Evolutionary conservation across 1,140 invertebrate genomes (phyloP).

Genomic region (Chrysopa pallens): DNA sequence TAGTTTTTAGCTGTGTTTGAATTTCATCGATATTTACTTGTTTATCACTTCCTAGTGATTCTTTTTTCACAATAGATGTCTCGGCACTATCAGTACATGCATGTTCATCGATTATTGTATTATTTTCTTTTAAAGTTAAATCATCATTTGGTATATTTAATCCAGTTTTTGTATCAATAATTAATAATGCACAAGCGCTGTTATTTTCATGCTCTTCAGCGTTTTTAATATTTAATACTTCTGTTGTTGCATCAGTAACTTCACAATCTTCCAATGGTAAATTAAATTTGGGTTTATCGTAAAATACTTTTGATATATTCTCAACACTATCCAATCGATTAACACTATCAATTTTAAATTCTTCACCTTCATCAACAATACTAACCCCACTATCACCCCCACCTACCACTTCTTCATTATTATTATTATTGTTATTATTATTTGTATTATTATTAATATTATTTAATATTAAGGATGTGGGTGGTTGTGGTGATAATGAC

Average conservation of each 20-base stretch:
- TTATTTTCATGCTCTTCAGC: background rate
- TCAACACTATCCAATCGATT: slow-evolving; percentile 32
- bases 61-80: background rate
- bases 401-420: slow-evolving; percentile 13
- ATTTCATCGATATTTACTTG: background rate
- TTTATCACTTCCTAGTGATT: background rate
- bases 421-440: slow-evolving; percentile 19
- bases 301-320: slow-evolving; percentile 33
- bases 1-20: background rate
- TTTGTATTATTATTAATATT: slow-evolving; percentile 18
- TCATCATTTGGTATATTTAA: background rate
- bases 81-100: background rate
- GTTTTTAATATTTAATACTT: background rate
- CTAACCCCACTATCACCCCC: slow-evolving; percentile 5
- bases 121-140: background rate
- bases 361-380: slow-evolving; percentile 1
- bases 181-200: background rate
- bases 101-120: background rate
- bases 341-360: slow-evolving; percentile 24
- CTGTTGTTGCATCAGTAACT: background rate
- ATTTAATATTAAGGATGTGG: slow-evolving; percentile 14
- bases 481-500: slow-evolving; percentile 6
- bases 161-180: background rate
- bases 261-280: slow-evolving; percentile 14
- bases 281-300: slow-evolving; percentile 36